These are phyloP conservation scores for Anastrepha ludens DNA, from an alignment of 1,140 invertebrate species.

Conservation along the genomic window DNA sequence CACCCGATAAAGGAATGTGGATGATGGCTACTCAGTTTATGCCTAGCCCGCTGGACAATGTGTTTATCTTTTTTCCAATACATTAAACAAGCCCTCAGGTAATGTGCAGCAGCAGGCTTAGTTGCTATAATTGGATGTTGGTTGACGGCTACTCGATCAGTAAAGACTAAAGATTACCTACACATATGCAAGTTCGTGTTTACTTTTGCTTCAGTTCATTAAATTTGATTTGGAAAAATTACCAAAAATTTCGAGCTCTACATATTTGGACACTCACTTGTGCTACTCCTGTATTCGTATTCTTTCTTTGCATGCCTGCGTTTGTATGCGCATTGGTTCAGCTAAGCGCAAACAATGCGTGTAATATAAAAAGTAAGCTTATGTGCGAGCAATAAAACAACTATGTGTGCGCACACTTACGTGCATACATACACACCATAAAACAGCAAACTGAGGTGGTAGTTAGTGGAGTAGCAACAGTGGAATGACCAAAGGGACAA, in stretches of 20 bases:
- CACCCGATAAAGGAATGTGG: too few species aligned
- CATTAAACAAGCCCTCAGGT: constrained; percentile 37
- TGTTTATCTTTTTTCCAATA: constrained; percentile 49
- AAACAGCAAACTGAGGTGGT: not conserved
- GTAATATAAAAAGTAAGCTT: not conserved
- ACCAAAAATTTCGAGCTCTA: not conserved
- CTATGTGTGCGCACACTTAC: not conserved
- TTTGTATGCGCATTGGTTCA: constrained; percentile 2
- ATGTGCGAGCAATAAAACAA: not conserved
- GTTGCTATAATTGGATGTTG: constrained; percentile 2
- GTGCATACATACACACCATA: not conserved
- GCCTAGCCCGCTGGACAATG: constrained; percentile 1
- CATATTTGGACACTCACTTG: not conserved
- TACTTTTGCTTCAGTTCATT: constrained; percentile 18
- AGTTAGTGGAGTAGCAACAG: not conserved
- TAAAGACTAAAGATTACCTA: not conserved
- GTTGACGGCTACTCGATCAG: not conserved
- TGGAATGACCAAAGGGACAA: not conserved
- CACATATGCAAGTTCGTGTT: not conserved
- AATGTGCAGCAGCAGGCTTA: not conserved
- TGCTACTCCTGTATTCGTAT: not conserved
- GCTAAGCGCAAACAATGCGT: constrained; percentile 18
- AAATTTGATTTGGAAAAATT: constrained; percentile 49
- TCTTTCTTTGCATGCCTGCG: not conserved
- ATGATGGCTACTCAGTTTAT: not conserved